Base-by-base conservation (phyloP, 37 sponge, comb jelly and placozoan species). In the Eunapius fragilis region DNA sequence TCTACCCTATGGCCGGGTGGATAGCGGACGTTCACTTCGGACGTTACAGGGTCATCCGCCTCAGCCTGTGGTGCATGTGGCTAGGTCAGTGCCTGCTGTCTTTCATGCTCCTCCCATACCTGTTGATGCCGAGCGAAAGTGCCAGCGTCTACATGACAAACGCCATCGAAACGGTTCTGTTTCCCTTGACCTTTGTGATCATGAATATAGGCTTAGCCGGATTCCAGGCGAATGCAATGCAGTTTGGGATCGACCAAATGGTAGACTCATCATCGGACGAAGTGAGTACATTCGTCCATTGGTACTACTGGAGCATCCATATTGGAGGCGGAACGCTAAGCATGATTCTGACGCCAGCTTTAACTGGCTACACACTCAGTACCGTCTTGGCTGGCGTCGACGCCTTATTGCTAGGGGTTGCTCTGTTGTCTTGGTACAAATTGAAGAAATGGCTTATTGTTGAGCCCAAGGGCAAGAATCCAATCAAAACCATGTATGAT, bases 191-290 rank as follows among this genome's bases (percentile, higher is more conserved):
- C 17, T 73, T 73, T 32, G 32, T 73, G 32, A 73, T 25, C 74
- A 73, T 73, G 28, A 73, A 73, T 2, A 28, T n/a, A 6, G 74
- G 74, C 27, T 17, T 73, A 17, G 74, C 74, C 32, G 74, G 74
- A n/a, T 77, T 35, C 35, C 78, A 77, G 78, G 78, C 78, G 17
- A 77, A 77, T 33, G 37, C 37, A 2, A 13, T 41, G 33, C 78
- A 31, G 24, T 77, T 77, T 34, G 78, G 78, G 13, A 35, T 77
- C 13, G 78, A 77, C 26, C 78, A 77, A 45, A 36, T 77, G 78
- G 41, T 34, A 22, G 36, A 31, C 22, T 14, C 78, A 37, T 38
- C 78, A 34, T 19, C n/a, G 37, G 38, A 1, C 22, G 45, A 77
- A 24, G 22, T 77, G 36, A 77, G 78, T 33, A 45, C 78, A 17